Evolutionary conservation across 2,888 invertebrate genomes (phyloP).

Genomic region (Rotaria macrura): DNA sequence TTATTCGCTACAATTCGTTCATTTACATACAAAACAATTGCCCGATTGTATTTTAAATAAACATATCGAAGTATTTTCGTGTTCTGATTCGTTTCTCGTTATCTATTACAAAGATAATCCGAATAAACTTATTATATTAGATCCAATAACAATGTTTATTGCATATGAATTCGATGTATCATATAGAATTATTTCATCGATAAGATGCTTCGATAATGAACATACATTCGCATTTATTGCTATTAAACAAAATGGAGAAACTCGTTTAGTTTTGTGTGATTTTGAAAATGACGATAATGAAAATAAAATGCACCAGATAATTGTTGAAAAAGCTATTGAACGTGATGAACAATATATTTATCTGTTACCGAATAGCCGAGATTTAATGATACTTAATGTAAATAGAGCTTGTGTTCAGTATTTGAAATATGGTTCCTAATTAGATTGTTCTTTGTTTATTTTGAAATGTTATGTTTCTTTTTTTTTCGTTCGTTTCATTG

Average conservation of each 20-base stretch:
- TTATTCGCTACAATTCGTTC: neutral
- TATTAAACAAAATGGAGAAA: neutral
- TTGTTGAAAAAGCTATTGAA: neutral
- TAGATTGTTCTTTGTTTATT: neutral
- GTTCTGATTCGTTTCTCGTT: neutral
- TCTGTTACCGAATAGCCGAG: neutral
- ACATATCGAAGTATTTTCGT: neutral
- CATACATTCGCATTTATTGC: neutral
- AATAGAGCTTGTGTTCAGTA: neutral
- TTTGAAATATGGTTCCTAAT: neutral
- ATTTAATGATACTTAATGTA: neutral
- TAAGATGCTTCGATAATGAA: neutral
- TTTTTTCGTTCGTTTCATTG: too few species aligned
- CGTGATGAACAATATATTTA: neutral
- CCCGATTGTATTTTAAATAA: neutral
- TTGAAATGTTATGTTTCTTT: too few species aligned
- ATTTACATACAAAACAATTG: neutral
- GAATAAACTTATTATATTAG: neutral
- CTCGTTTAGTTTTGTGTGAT: neutral
- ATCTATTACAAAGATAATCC: neutral
- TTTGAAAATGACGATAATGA: neutral
- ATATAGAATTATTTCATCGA: neutral
- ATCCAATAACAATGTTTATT: neutral
- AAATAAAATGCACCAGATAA: neutral
- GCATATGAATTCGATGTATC: neutral